Evolutionary conservation across 64 coral and sea anemone genomes (phyloP).

Genomic region (Acropora tenuis): DNA sequence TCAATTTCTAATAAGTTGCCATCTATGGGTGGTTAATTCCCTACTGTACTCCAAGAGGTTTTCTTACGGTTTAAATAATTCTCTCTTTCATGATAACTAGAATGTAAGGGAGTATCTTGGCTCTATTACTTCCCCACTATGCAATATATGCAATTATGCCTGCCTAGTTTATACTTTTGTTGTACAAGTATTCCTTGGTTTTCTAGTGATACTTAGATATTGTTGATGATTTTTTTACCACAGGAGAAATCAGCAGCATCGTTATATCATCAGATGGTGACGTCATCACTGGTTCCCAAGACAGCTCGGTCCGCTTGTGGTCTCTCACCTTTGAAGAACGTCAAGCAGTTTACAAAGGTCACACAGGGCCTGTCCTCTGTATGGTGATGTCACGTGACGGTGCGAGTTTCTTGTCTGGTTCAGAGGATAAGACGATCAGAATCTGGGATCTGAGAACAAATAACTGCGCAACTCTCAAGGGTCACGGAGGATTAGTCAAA

Average conservation of each 20-base stretch:
- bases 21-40: too few species aligned
- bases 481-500: constrained; percentile 85
- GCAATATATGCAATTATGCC: too few species aligned
- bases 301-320: constrained; percentile 65
- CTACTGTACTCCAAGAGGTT: too few species aligned
- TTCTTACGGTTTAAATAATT: too few species aligned
- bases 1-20: too few species aligned
- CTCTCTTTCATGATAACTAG: too few species aligned
- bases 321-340: constrained; percentile 48
- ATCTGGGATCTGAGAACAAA: constrained; percentile 78
- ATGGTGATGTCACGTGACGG: constrained; percentile 67
- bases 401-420: constrained; percentile 69
- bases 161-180: too few species aligned
- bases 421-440: constrained; percentile 84
- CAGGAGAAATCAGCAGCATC: constrained; percentile 73
- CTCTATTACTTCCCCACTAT: too few species aligned
- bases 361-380: constrained; percentile 76
- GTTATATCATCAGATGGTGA: constrained; percentile 28
- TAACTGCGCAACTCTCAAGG: constrained; percentile 85
- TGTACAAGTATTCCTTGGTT: too few species aligned
- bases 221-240: background rate
- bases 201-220: background rate
- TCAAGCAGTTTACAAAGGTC: constrained; percentile 44
- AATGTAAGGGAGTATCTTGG: too few species aligned
- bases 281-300: constrained; percentile 66